Evolutionary conservation across 2,888 invertebrate species (phyloP).

Genomic region (Spialia ferax): DNA sequence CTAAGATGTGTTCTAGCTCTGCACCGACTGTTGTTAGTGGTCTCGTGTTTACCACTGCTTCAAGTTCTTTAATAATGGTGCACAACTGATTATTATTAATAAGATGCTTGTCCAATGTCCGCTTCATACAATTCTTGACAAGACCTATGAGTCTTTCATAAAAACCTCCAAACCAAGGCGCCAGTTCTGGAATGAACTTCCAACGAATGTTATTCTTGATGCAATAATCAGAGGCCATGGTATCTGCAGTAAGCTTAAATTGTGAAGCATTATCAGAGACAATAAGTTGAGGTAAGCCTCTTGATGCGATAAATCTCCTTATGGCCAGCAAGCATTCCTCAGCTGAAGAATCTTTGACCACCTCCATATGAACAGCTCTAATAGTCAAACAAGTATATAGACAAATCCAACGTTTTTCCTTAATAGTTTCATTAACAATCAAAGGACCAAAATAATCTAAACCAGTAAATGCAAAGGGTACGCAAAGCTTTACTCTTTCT

Average conservation of each 20-base stretch:
- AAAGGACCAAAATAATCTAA: neutral
- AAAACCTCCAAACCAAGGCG: neutral
- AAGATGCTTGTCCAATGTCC: neutral
- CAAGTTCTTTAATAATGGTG: neutral
- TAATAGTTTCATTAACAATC: neutral
- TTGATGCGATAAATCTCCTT: neutral
- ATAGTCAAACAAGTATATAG: conserved; percentile 47
- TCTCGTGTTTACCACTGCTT: neutral
- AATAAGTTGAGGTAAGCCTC: neutral
- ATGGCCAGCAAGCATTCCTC: conserved; percentile 45
- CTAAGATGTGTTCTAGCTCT: neutral
- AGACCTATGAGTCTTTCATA: neutral
- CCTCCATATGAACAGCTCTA: conserved; percentile 48
- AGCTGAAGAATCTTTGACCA: conserved; percentile 47
- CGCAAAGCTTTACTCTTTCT: conserved; percentile 45
- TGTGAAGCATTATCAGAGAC: neutral
- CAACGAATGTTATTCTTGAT: neutral
- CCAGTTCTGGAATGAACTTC: neutral
- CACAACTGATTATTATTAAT: conserved; percentile 1
- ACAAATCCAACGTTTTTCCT: conserved; percentile 44
- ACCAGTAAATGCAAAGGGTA: conserved; percentile 42
- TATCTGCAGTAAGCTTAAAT: neutral
- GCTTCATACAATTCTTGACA: neutral
- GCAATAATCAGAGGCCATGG: neutral
- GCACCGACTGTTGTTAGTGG: neutral